Evolutionary conservation across 2,797 vertebrate genomes (phyloP), one percentile per base, ranked within the genome.

Genomic region (Muraenolepis orangiensis): DNA sequence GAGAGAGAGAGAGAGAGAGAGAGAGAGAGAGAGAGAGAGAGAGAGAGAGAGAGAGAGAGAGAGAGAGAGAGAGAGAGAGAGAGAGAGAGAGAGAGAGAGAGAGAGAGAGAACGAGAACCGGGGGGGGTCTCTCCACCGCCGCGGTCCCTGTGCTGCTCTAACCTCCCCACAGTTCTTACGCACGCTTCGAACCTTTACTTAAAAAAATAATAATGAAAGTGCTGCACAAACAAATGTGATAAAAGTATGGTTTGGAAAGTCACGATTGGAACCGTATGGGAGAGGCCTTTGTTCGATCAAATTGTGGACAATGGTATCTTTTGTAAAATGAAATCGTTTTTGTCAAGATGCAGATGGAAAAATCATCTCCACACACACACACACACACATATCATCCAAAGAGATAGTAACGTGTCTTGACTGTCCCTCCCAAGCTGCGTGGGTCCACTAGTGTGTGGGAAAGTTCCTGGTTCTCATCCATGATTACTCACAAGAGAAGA

Each of bases 341-440:
- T 18, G n/a, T 46, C 40, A 6, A 46, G 40, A 16, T 46, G 40
- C 40, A 18, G 57, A 42, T 26, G 20, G 57, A 1, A 61, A 57
- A 57, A 46, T 72, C 31, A 75, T n/a, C n/a, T n/a, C n/a, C n/a
- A n/a, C n/a, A n/a, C n/a, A n/a, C n/a, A n/a, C n/a, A n/a, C n/a
- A 80, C 79, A 85, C 57, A 29, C 42, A 40, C 8, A 66, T 18
- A 29, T 46, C 69, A 51, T 61, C 75, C 1, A 72, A 74, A 64
- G 68, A 69, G 66, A 76, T 51, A 11, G 36, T 6, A n/a, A 20
- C 12, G 34, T 61, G 69, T 75, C n/a, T n/a, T n/a, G 70, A 76
- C 81, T 84, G 82, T 84, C 79, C 78, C 81, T 79, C 78, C 29
- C 66, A 29, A 31, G 66, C 29, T 14, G 12, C 28, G 66, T 6